Base-by-base conservation (phyloP, 1,140 invertebrate species). In the Nixonia krombeini region DNA sequence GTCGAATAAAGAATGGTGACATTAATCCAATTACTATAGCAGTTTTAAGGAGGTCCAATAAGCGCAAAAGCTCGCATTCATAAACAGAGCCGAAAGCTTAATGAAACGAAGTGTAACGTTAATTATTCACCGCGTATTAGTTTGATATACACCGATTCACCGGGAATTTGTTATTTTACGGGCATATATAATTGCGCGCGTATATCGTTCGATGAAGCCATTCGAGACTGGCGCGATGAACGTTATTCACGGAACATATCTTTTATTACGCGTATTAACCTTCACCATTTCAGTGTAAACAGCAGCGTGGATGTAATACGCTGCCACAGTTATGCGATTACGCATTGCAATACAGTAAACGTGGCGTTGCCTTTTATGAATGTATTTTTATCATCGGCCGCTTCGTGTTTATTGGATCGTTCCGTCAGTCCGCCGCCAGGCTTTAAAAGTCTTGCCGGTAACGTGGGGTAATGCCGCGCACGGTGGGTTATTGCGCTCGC, bases 261-360 rank as follows among this genome's bases (percentile, higher is more conserved):
- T 58, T 66, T 66, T 66, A 66, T 50, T 58, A 59, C 50, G 45
- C 18, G 35, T 55, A 59, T 58, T 49, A 66, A 66, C 37, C 55
- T 58, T 35, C 50, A 50, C 18, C 40, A 47, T 57, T 57, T 4
- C 42, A 10, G 35, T 38, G 33, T 52, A 65, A 57, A 58, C 47
- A 57, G 16, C 42, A 29, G 10, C 46, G 23, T n/a, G n/a, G n/a
- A 45, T 45, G 52, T 45, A 56, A 63, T 37, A 26, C 25, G 25
- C 9, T 9, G 8, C 29, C 29, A 4, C 29, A 35, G 12, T 13
- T 35, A 31, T 13, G 37, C 47, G 53, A 65, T 65, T 56, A 56
- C 61, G 25, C 46, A 57, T 42, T 52, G 46, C 49, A 65, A 65
- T 55, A 46, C 45, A 56, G 33, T 59, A 67, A 67, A 61, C 33